A percentile compares a stretch with the other conserved stretches of the same genome.
Conservation (phyloP, 1,140 invertebrate species). For the Archivesica marissinica region DNA sequence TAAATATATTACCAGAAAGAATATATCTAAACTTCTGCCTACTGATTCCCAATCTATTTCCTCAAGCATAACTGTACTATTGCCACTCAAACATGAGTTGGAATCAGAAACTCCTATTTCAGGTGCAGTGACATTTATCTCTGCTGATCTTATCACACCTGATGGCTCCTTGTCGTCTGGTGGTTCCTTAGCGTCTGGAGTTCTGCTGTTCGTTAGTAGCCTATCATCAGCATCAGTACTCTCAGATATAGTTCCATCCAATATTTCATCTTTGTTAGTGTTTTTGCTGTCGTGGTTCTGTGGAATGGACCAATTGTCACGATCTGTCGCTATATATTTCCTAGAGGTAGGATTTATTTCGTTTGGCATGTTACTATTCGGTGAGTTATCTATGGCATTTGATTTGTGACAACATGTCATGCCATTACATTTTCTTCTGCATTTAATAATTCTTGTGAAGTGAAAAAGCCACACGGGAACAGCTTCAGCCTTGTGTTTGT, state of each 20-base stretch:
- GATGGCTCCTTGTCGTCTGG: too few species aligned
- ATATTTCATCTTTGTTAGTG: background rate
- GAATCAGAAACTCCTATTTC: background rate
- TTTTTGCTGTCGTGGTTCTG: too few species aligned
- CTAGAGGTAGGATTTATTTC: too few species aligned
- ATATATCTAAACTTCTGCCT: slow-evolving; percentile 15
- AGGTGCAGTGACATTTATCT: background rate
- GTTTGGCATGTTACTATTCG: background rate
- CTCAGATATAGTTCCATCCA: background rate
- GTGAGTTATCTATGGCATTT: background rate
- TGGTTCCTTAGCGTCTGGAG: too few species aligned
- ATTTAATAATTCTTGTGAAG: slow-evolving; percentile 39
- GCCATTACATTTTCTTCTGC: slow-evolving; percentile 37
- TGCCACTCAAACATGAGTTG: too few species aligned
- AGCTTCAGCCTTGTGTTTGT: background rate
- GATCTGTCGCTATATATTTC: background rate
- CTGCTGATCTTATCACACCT: too few species aligned
- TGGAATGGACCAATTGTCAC: too few species aligned
- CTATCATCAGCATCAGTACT: too few species aligned
- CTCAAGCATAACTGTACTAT: too few species aligned
- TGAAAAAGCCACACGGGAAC: slow-evolving; percentile 38
- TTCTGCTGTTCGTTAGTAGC: background rate
- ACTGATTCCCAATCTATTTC: slow-evolving; percentile 37
- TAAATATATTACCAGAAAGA: slow-evolving; percentile 38
- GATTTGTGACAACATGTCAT: background rate